Evolutionary conservation across 2,888 invertebrate species (phyloP).

Genomic region (Perithous albicinctus): DNA sequence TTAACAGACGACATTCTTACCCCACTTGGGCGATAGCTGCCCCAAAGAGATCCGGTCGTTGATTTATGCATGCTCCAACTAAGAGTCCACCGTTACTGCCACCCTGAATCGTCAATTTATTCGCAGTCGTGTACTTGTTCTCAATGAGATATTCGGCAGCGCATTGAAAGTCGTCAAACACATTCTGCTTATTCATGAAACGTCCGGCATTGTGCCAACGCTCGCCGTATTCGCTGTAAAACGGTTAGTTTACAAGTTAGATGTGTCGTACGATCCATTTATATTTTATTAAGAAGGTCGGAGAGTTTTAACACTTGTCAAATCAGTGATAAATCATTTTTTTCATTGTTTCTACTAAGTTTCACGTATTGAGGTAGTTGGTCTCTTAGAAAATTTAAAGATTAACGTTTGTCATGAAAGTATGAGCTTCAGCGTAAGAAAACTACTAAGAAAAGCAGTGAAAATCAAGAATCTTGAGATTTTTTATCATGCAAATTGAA

Average conservation of each 20-base stretch:
- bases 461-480: no score
- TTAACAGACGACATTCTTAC: slow-evolving; percentile 85
- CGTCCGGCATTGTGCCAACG: slow-evolving; percentile 98
- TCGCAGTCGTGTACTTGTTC: slow-evolving; percentile 91
- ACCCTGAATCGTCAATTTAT: slow-evolving; percentile 94
- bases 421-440: no score
- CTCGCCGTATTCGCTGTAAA: slow-evolving; percentile 96
- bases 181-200: slow-evolving; percentile 97
- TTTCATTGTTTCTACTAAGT: no score
- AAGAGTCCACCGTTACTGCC: slow-evolving; percentile 98
- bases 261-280: slow-evolving; percentile 29
- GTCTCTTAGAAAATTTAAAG: no score
- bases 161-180: slow-evolving; percentile 97
- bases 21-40: slow-evolving; percentile 97
- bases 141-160: slow-evolving; percentile 95
- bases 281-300: slow-evolving; percentile 20
- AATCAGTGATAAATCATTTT: no score
- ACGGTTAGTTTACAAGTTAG: slow-evolving; percentile 34
- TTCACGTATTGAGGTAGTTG: no score
- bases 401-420: no score
- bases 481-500: no score
- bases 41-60: slow-evolving; percentile 97
- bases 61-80: slow-evolving; percentile 97
- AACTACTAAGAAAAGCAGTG: no score
- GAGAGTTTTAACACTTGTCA: no score